Evolutionary conservation across 1,140 invertebrate genomes (phyloP), one percentile per base, ranked within the genome.

Genomic region (Tetragnatha versicolor): DNA sequence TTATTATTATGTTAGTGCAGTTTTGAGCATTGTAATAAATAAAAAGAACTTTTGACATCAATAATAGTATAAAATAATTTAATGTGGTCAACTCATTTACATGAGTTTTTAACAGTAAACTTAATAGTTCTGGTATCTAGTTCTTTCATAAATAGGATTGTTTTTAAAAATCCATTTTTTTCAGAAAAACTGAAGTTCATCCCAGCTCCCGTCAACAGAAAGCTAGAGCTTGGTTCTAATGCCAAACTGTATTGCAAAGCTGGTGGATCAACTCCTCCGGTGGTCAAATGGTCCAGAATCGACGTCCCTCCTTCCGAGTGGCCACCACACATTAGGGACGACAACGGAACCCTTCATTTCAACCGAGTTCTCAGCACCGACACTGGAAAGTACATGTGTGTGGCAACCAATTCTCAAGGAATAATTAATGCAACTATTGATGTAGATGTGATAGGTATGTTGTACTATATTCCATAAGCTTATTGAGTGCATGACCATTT

Each of bases 271-370:
- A 90, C 91, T 0, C 88, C 90, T 6, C 94, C 94, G 0, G 88
- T 87, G 20, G 90, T 97, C 7, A 91, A 90, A 81, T 98, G 95
- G 95, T 89, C 91, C 72, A 92, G 93, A 86, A 90, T 89, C 76
- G 86, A 88, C n/a, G 82, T 85, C 47, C 79, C 73, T 9, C 69
- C 82, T 5, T 89, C 90, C 17, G 86, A 89, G 27, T 89, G 94
- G 75, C 91, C 91, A 0, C 87, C 89, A 69, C 91, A 94, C 83
- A 89, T 95, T 77, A 89, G 90, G 29, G 93, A 94, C 82, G 87
- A 91, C 45, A 95, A 96, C 84, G 95, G 95, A 10, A 95, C 93
- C 10, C 87, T 98, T 35, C 89, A 92, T 82, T 95, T 98, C 82
- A 89, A 91, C 66, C 90, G 91, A 42, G 94, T 96, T 0, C 86